Conservation (phyloP, 2,113 vertebrate species). For the Scopus umbretta region DNA sequence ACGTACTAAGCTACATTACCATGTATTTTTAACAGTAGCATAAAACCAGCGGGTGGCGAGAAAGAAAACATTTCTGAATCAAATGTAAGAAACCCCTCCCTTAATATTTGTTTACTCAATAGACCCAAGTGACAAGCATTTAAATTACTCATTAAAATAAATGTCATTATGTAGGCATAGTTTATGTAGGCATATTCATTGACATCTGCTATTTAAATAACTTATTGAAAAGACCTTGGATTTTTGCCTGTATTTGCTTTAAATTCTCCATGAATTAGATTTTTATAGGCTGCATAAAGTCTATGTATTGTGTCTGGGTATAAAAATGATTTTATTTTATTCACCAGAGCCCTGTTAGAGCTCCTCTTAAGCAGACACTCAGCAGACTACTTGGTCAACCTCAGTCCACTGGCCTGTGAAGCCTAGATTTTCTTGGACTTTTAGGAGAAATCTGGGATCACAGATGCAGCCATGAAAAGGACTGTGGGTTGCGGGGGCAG, state of each 20-base stretch:
- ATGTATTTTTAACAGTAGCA: not conserved
- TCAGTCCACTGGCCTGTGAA: not conserved
- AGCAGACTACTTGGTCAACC: not conserved
- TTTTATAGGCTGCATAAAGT: not conserved
- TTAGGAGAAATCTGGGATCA: not conserved
- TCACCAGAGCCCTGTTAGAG: not conserved
- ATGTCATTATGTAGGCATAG: not conserved
- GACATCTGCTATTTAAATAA: constrained; percentile 27
- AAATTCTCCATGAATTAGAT: not conserved
- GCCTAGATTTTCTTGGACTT: not conserved
- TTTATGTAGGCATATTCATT: constrained; percentile 3
- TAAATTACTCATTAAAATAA: constrained; percentile 17
- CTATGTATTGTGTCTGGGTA: not conserved
- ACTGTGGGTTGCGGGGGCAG: not conserved
- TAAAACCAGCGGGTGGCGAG: not conserved
- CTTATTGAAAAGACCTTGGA: not conserved
- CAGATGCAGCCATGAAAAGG: not conserved
- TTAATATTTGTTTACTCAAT: constrained; percentile 12
- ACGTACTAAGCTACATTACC: not conserved
- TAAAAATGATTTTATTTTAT: not conserved
- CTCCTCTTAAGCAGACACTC: not conserved
- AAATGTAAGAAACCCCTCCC: not conserved
- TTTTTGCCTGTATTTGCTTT: constrained; percentile 2
- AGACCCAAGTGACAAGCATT: not conserved
- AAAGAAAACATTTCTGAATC: constrained; percentile 5